Evolutionary conservation across 2,797 vertebrate species (phyloP).

Genomic region (Pangasius mekongensis): DNA sequence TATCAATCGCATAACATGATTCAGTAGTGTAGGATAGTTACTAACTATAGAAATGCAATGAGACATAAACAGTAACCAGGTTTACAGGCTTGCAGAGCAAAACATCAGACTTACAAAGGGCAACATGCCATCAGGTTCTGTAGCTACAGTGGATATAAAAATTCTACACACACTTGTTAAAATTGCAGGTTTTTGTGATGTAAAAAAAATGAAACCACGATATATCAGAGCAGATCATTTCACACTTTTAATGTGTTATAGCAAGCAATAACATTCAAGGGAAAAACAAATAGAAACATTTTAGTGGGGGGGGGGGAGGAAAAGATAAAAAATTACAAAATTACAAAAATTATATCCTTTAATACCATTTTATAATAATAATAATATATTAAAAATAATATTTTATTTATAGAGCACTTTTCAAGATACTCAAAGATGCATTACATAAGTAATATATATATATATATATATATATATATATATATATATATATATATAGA

Average conservation of each 20-base stretch:
- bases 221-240: background rate
- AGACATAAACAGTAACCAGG: background rate
- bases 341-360: background rate
- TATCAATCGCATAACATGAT: background rate
- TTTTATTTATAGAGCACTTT: no score
- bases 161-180: background rate
- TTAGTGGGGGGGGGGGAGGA: no score
- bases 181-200: background rate
- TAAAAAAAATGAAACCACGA: background rate
- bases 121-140: background rate
- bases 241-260: background rate
- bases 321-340: background rate
- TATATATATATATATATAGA: no score
- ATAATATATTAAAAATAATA: no score
- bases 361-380: background rate
- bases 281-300: background rate
- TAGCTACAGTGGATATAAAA: conserved; percentile 1
- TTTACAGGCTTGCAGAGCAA: background rate
- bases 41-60: background rate
- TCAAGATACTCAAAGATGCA: no score
- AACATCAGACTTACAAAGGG: background rate
- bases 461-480: no score
- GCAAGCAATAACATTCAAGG: background rate
- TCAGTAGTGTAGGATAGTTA: background rate
- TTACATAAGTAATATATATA: no score